These are phyloP conservation scores for Calameuta pallipes DNA, from an alignment of 2,888 invertebrate genomes.

Conservation along the genomic window DNA sequence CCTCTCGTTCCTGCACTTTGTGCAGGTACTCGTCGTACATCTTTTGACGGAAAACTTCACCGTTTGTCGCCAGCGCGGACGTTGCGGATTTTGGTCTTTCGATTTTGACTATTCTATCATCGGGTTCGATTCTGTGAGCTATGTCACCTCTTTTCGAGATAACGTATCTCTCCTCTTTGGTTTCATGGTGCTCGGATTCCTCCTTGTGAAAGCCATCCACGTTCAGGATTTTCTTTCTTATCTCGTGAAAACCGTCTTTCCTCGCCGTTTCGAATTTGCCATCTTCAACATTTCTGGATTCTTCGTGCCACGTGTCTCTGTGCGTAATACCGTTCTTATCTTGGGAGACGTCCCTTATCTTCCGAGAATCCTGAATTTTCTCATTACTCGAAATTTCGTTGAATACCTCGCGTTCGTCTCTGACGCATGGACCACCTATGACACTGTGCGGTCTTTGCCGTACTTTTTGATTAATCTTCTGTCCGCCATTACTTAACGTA, in stretches of 20 bases:
- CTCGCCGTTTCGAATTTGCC: constrained; percentile 37
- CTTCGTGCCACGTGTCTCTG: constrained; percentile 46
- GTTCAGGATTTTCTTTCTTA: constrained; percentile 25
- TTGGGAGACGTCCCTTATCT: constrained; percentile 5
- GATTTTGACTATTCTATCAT: constrained; percentile 25
- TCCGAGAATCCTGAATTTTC: constrained; percentile 4
- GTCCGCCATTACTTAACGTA: constrained; percentile 8
- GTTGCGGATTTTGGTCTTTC: constrained; percentile 55
- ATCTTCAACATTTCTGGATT: constrained; percentile 34
- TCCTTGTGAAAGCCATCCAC: constrained; percentile 38
- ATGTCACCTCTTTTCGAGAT: constrained; percentile 20
- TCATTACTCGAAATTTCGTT: not conserved
- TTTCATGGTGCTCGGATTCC: constrained; percentile 36
- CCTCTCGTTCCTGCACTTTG: constrained; percentile 82
- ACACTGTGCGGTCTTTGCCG: constrained; percentile 22
- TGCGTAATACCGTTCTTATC: not conserved
- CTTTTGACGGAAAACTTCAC: constrained; percentile 79
- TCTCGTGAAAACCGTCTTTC: constrained; percentile 39
- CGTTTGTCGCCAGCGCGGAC: constrained; percentile 68
- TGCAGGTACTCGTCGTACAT: constrained; percentile 88
- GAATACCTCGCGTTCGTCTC: not conserved
- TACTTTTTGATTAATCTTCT: constrained; percentile 1
- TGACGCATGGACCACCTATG: constrained; percentile 10
- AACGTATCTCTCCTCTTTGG: constrained; percentile 29
- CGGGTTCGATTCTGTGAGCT: constrained; percentile 22